These are phyloP conservation scores for Cryptocheilus praepositus DNA, from an alignment of 2,888 invertebrate genomes.

Conservation along the genomic window DNA sequence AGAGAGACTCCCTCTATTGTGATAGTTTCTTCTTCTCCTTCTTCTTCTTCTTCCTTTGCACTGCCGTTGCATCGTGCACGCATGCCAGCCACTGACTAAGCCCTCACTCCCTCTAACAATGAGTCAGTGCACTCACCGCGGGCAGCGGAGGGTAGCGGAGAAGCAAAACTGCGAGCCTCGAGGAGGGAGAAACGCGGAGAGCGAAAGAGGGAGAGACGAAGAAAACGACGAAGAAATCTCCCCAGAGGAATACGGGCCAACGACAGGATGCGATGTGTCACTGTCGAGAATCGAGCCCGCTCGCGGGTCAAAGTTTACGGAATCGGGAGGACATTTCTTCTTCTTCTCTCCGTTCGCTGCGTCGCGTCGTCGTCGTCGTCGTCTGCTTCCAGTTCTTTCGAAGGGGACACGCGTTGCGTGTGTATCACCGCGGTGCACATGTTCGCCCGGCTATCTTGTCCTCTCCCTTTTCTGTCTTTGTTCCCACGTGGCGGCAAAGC, in stretches of 20 bases:
- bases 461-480: too few relatives aligned
- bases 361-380: slow-evolving; percentile 26
- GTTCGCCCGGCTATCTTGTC: too few relatives aligned
- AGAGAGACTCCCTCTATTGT: slow-evolving; percentile 54
- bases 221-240: slow-evolving; percentile 45
- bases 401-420: too few relatives aligned
- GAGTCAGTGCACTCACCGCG: slow-evolving; percentile 59
- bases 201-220: slow-evolving; percentile 11
- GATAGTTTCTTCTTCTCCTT: slow-evolving; percentile 47
- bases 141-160: slow-evolving; percentile 38
- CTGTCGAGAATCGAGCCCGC: slow-evolving; percentile 59
- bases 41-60: slow-evolving; percentile 19
- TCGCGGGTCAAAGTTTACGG: slow-evolving; percentile 64
- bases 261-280: slow-evolving; percentile 65
- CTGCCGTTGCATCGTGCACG: slow-evolving; percentile 35
- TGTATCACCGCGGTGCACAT: too few relatives aligned
- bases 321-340: slow-evolving; percentile 60
- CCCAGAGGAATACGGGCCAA: slow-evolving; percentile 54
- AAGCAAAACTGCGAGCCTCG: slow-evolving; percentile 43
- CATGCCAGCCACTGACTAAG: slow-evolving; percentile 61
- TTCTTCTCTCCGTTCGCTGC: slow-evolving; percentile 36
- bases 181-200: slow-evolving; percentile 15
- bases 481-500: too few relatives aligned
- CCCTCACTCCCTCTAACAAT: slow-evolving; percentile 55
- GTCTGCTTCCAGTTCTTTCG: slow-evolving; percentile 13